Percentiles rank a stretch among this genome's conserved stretches.
These are phyloP conservation scores for Penaeus indicus DNA, from an alignment of 1,140 invertebrate species.

Conservation along the genomic window DNA sequence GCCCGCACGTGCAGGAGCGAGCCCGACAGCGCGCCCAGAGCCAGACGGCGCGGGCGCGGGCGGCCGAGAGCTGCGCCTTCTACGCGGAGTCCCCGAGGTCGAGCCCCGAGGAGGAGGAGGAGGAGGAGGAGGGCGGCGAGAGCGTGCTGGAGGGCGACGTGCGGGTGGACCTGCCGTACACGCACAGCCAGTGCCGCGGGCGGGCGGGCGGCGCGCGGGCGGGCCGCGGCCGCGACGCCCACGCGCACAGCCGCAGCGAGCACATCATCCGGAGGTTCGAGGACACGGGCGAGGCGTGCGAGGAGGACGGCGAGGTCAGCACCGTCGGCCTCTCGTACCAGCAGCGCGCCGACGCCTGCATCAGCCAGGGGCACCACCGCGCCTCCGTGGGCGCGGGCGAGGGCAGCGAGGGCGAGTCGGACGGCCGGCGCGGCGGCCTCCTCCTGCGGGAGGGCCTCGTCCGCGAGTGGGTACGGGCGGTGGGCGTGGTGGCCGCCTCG, in stretches of 20 bases:
- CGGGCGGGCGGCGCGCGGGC: constrained; percentile 42
- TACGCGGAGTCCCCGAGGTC: constrained; percentile 46
- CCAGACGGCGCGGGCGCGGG: background rate
- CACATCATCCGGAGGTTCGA: constrained; percentile 54
- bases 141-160: constrained; percentile 36
- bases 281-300: constrained; percentile 33
- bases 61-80: constrained; percentile 12
- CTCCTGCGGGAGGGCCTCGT: constrained; percentile 55
- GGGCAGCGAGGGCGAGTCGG: background rate
- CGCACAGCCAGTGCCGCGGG: constrained; percentile 54
- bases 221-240: constrained; percentile 24
- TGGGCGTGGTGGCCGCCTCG: constrained; percentile 57
- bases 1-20: background rate
- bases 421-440: constrained; percentile 45
- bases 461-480: constrained; percentile 54
- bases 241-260: constrained; percentile 5
- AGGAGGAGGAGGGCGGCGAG: constrained; percentile 13
- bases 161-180: constrained; percentile 53
- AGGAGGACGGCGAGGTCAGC: constrained; percentile 38
- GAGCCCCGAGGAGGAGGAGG: constrained; percentile 42
- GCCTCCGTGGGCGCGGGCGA: background rate
- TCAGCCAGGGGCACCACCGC: constrained; percentile 35
- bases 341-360: constrained; percentile 50
- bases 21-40: background rate
- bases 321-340: constrained; percentile 55